phyloP scores from a whole-genome alignment of 2,888 invertebrate genomes.

The Empis stercorea region DNA sequence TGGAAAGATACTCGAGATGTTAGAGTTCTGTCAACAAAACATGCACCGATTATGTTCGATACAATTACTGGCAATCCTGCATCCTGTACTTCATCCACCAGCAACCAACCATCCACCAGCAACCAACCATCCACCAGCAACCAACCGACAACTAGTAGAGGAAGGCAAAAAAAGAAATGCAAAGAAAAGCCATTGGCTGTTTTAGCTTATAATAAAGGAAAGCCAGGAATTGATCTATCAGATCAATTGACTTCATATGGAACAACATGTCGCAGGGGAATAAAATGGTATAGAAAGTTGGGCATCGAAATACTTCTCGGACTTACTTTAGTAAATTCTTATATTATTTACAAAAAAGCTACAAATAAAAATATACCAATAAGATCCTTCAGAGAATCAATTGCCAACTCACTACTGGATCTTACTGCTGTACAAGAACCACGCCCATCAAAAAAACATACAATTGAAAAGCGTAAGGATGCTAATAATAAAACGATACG shows the following conservation, averaged over 20 bases:
- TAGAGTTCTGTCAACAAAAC: constrained; percentile 23
- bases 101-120: constrained; percentile 10
- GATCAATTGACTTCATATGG: constrained; percentile 23
- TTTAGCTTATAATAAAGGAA: constrained; percentile 21
- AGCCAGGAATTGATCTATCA: constrained; percentile 22
- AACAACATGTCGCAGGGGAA: constrained; percentile 18
- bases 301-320: constrained; percentile 1
- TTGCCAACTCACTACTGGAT: not conserved
- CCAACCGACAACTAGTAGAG: not conserved
- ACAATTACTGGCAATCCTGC: not conserved
- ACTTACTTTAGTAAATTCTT: not conserved
- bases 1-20: constrained; percentile 24
- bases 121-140: constrained; percentile 8
- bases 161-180: constrained; percentile 5
- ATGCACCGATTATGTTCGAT: constrained; percentile 18
- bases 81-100: constrained; percentile 5
- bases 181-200: constrained; percentile 18
- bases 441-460: not conserved
- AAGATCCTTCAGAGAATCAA: not conserved
- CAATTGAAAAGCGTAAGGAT: constrained; percentile 1
- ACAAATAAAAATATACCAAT: too few species aligned
- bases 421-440: not conserved
- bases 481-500: constrained; percentile 1
- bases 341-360: too few species aligned
- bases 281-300: constrained; percentile 10